Percentiles rank a stretch among this genome's conserved stretches.
Conservation (phyloP, 2,797 vertebrate genomes). For the Anisognathus igniventris region DNA sequence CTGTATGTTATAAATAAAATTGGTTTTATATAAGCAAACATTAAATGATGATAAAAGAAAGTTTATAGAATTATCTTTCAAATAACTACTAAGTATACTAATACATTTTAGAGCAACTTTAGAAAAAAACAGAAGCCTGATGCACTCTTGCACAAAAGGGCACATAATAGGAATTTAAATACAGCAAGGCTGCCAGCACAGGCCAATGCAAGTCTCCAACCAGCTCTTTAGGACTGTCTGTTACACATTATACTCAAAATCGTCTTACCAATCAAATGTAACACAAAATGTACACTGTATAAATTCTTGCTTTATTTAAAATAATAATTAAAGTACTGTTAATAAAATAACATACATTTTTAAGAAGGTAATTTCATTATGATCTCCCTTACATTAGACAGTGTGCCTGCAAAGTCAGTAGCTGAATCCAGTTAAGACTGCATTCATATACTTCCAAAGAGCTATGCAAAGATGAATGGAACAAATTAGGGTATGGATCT, state of each 20-base stretch:
- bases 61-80: not conserved
- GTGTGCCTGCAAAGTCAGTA: not conserved
- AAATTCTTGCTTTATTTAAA: not conserved
- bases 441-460: not conserved
- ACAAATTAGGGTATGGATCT: not conserved
- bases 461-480: not conserved
- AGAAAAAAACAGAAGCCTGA: not conserved
- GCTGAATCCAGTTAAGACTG: not conserved
- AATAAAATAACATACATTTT: not conserved
- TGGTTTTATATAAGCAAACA: not conserved
- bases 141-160: not conserved
- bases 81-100: not conserved
- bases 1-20: not conserved
- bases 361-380: not conserved
- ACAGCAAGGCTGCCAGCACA: not conserved
- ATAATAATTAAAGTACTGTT: not conserved
- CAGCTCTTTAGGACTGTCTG: not conserved
- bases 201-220: not conserved
- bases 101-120: not conserved
- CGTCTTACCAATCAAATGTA: not conserved
- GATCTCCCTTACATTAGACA: not conserved
- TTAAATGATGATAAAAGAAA: not conserved
- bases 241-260: not conserved
- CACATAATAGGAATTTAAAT: not conserved
- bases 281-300: not conserved